Percentiles rank a stretch among this genome's conserved stretches.
Conservation (phyloP, 1,140 invertebrate species). For the Pachyrhynchus sulphureomaculatus region DNA sequence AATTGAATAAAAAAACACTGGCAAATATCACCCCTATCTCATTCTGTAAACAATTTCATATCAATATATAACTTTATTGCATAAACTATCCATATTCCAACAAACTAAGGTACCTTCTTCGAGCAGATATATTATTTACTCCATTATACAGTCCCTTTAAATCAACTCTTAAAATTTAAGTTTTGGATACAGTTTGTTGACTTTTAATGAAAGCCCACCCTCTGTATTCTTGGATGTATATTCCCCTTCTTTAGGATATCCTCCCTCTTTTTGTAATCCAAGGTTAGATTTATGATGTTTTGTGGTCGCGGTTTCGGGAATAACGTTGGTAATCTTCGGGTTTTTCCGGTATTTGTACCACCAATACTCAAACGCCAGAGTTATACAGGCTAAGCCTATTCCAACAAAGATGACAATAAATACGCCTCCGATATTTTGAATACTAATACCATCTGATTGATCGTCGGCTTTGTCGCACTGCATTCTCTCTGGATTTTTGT, state of each 20-base stretch:
- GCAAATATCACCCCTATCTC: too few species aligned
- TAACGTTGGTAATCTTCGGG: conserved; percentile 22
- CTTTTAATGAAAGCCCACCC: neutral
- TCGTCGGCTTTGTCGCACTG: conserved; percentile 87
- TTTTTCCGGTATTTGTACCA: conserved; percentile 78
- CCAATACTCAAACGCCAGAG: conserved; percentile 93
- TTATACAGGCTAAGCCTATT: conserved; percentile 87
- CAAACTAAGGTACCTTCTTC: too few species aligned
- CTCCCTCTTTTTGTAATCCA: too few species aligned
- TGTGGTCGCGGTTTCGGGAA: neutral
- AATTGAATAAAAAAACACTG: too few species aligned
- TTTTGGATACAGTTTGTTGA: conserved; percentile 10
- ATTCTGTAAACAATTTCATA: too few species aligned
- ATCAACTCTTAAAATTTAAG: conserved; percentile 8
- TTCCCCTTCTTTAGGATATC: neutral
- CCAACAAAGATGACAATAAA: conserved; percentile 96
- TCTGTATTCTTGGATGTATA: neutral
- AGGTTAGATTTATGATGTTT: too few species aligned
- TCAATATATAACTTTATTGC: too few species aligned
- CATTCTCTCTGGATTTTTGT: conserved; percentile 73
- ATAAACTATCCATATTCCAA: too few species aligned
- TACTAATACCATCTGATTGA: conserved; percentile 94
- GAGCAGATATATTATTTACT: too few species aligned
- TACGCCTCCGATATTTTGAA: conserved; percentile 96
- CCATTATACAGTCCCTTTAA: too few species aligned